Percentiles rank a stretch among this genome's conserved stretches.
Evolutionary conservation across 2,888 invertebrate species (phyloP).

Genomic region (Rapana venosa): DNA sequence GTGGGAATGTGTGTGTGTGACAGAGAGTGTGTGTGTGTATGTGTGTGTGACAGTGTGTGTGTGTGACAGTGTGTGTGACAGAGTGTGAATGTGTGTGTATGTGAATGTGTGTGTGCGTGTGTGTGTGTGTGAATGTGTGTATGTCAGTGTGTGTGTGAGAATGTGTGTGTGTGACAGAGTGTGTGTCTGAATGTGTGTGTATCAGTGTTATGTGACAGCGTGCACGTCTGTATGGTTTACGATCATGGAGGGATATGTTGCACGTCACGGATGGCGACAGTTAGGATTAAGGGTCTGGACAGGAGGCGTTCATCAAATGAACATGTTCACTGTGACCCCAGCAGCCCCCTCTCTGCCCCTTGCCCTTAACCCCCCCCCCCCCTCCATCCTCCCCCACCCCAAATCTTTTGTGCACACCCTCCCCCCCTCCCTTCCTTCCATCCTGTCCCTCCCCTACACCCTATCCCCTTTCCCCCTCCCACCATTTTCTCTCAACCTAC

Average conservation of each 20-base stretch:
- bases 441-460: neutral
- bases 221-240: too few species aligned
- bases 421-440: neutral
- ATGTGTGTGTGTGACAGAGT: too few species aligned
- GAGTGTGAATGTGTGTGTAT: neutral
- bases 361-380: neutral
- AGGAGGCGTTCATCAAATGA: too few species aligned
- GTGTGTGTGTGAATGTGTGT: neutral
- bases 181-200: neutral
- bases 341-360: too few species aligned
- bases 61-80: neutral
- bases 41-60: neutral
- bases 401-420: neutral
- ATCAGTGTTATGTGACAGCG: too few species aligned
- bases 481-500: neutral
- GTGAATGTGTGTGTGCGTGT: neutral
- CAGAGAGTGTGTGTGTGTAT: neutral
- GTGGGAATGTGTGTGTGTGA: too few species aligned
- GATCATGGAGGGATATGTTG: too few species aligned
- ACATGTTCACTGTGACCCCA: too few species aligned
- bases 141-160: neutral
- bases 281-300: too few species aligned
- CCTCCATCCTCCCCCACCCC: neutral
- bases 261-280: too few species aligned
- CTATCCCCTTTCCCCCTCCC: neutral